phyloP scores from a whole-genome alignment of 1,140 invertebrate genomes.

The Drosophila santomea region DNA sequence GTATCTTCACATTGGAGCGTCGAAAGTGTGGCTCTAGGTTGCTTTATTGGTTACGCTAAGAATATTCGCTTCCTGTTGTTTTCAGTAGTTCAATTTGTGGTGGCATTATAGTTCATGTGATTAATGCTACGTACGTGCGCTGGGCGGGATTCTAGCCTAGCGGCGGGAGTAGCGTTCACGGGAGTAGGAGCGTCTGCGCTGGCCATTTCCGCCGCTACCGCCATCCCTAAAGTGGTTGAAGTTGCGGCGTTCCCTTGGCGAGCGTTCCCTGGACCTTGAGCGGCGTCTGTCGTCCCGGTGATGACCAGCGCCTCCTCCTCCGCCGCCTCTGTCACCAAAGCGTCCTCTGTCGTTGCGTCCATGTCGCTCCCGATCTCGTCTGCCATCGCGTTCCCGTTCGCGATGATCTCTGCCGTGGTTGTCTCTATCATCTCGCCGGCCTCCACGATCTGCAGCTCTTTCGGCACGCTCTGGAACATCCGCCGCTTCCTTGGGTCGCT shows the following conservation, averaged over 20 bases:
- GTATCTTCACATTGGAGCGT: constrained; percentile 31
- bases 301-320: constrained; percentile 39
- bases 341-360: constrained; percentile 49
- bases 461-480: constrained; percentile 15
- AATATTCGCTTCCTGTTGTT: constrained; percentile 38
- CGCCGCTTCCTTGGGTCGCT: constrained; percentile 16
- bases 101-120: constrained; percentile 50
- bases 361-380: constrained; percentile 50
- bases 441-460: constrained; percentile 15
- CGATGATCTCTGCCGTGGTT: constrained; percentile 45
- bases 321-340: constrained; percentile 30
- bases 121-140: constrained; percentile 77
- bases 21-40: constrained; percentile 14
- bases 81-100: constrained; percentile 44
- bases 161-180: constrained; percentile 78
- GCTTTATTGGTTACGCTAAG: constrained; percentile 31
- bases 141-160: constrained; percentile 46
- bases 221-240: constrained; percentile 60
- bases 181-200: constrained; percentile 67
- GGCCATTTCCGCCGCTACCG: constrained; percentile 28
- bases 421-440: constrained; percentile 26
- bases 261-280: constrained; percentile 71
- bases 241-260: constrained; percentile 60
- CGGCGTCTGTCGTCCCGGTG: constrained; percentile 61
- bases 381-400: constrained; percentile 53